A percentile compares a stretch with the other conserved stretches of the same genome.
Evolutionary conservation across 2,797 vertebrate species (phyloP).

Genomic region (Mormyrus proboscirostris): DNA sequence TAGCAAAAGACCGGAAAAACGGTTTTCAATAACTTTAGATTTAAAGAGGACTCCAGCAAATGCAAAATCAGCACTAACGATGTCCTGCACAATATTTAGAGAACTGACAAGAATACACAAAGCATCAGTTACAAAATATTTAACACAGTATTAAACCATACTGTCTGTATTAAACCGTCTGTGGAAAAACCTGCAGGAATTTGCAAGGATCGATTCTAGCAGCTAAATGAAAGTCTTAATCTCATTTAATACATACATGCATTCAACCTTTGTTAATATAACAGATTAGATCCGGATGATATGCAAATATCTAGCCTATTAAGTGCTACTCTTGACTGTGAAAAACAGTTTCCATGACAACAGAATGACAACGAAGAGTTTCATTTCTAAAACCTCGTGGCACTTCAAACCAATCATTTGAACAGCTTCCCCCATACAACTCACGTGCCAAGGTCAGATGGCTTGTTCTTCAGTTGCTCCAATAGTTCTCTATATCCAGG

Average conservation of each 20-base stretch:
- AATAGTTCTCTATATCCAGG: conserved; percentile 80
- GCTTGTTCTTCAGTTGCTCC: conserved; percentile 77
- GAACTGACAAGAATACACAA: not conserved
- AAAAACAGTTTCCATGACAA: not conserved
- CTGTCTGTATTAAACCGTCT: too few relatives aligned
- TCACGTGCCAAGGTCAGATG: conserved; percentile 79
- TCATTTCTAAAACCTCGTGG: not conserved
- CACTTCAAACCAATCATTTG: not conserved
- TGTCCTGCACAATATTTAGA: not conserved
- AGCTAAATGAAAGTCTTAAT: not conserved
- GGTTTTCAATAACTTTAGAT: not conserved
- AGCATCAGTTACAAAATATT: not conserved
- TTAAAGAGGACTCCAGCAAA: not conserved
- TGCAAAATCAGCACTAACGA: not conserved
- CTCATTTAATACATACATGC: not conserved
- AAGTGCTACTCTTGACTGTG: not conserved
- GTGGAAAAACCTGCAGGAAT: not conserved
- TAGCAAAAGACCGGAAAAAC: not conserved
- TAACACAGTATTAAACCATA: not conserved
- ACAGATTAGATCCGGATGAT: not conserved
- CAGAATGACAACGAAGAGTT: not conserved
- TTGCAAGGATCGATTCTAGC: not conserved
- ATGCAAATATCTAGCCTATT: not conserved
- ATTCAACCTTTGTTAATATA: not conserved
- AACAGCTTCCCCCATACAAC: conserved; percentile 29